Conservation (phyloP, 1,140 invertebrate genomes). For the Gerris buenoi region DNA sequence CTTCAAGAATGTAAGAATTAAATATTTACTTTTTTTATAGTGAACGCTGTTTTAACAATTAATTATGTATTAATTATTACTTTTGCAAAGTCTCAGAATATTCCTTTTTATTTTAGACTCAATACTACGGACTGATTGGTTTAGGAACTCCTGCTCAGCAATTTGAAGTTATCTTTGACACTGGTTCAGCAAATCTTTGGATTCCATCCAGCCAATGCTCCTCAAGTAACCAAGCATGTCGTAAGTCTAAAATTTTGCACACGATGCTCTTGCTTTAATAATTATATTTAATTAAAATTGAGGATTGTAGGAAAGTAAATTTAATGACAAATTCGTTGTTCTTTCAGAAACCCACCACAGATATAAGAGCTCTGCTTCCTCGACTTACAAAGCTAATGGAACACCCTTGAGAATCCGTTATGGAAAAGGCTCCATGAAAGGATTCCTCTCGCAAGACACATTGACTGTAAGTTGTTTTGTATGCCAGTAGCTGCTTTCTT, state of each 20-base stretch:
- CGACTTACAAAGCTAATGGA: conserved; percentile 13
- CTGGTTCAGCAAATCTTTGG: conserved; percentile 96
- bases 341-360: conserved; percentile 15
- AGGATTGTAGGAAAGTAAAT: too few relatives aligned
- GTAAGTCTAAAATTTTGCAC: conserved; percentile 46
- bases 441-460: conserved; percentile 16
- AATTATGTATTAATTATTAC: too few relatives aligned
- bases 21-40: too few relatives aligned
- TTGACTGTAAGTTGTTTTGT: conserved; percentile 16
- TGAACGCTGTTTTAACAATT: too few relatives aligned
- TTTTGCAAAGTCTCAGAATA: too few relatives aligned
- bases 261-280: neutral
- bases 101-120: too few relatives aligned
- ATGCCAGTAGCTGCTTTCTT: too few relatives aligned
- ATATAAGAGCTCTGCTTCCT: conserved; percentile 13
- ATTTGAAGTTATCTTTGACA: conserved; percentile 95
- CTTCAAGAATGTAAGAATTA: neutral
- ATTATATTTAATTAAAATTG: too few relatives aligned
- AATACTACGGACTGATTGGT: conserved; percentile 88
- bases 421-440: conserved; percentile 14
- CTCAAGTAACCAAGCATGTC: conserved; percentile 82
- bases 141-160: conserved; percentile 86
- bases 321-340: conserved; percentile 2
- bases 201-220: conserved; percentile 91
- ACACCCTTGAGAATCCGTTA: conserved; percentile 10